These are phyloP conservation scores for Ptychoptera albimana DNA, from an alignment of 2,888 invertebrate species.

Conservation along the genomic window DNA sequence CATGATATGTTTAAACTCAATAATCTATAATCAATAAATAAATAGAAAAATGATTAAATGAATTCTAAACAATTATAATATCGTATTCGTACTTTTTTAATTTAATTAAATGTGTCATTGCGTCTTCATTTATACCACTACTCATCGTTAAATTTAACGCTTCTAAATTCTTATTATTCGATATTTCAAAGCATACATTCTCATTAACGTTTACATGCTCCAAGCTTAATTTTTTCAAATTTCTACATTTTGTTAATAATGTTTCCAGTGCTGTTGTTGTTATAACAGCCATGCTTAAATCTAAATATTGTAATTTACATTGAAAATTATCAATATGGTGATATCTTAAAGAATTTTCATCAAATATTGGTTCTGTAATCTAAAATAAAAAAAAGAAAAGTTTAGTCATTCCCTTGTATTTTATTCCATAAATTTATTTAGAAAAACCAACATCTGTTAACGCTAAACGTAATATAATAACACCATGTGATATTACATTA, in stretches of 20 bases:
- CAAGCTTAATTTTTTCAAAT: constrained; percentile 66
- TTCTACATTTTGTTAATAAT: constrained; percentile 46
- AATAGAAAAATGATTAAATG: not conserved
- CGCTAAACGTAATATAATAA: constrained; percentile 59
- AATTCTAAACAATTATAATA: not conserved
- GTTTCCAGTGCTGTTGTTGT: constrained; percentile 38
- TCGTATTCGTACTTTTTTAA: constrained; percentile 25
- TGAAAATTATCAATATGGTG: constrained; percentile 27
- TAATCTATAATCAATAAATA: constrained; percentile 32
- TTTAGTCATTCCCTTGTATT: constrained; percentile 5
- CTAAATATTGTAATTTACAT: constrained; percentile 62
- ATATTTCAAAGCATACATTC: constrained; percentile 48
- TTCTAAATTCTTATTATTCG: constrained; percentile 50
- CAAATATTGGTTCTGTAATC: constrained; percentile 36
- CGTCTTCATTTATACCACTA: constrained; percentile 47
- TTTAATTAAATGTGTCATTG: constrained; percentile 42
- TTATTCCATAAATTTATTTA: not conserved
- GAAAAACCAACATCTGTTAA: constrained; percentile 50
- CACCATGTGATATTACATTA: constrained; percentile 58
- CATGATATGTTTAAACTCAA: constrained; percentile 64
- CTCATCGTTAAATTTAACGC: constrained; percentile 75
- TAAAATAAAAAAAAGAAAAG: constrained; percentile 14
- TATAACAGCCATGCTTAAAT: constrained; percentile 66
- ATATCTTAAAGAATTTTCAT: constrained; percentile 23
- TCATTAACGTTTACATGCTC: constrained; percentile 57